Percentiles rank a stretch among this genome's conserved stretches.
Evolutionary conservation across 1,140 invertebrate genomes (phyloP).

Genomic region (Ceratosolen fusciceps): DNA sequence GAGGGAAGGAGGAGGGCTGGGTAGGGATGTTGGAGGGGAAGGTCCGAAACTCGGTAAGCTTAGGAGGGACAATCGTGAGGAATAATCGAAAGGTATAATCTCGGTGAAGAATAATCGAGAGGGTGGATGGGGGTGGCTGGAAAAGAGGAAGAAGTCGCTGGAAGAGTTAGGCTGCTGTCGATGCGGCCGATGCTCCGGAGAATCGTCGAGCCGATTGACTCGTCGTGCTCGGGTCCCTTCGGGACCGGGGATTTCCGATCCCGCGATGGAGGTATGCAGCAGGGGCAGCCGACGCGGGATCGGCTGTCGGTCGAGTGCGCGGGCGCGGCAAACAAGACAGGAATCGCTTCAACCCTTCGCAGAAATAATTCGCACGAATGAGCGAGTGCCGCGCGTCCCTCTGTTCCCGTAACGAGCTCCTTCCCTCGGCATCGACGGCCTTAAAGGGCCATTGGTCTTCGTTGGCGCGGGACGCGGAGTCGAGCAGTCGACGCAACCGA

Average conservation of each 20-base stretch:
- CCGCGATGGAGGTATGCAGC: slow-evolving; percentile 20
- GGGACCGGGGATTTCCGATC: neutral
- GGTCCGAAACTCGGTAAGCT: too few relatives aligned
- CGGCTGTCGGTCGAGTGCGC: neutral
- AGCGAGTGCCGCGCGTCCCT: neutral
- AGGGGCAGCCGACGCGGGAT: neutral
- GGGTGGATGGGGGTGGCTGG: neutral
- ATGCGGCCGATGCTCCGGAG: slow-evolving; percentile 28
- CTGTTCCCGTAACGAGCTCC: slow-evolving; percentile 37
- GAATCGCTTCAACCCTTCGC: slow-evolving; percentile 22
- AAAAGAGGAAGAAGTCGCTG: neutral
- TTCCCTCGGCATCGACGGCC: slow-evolving; percentile 3
- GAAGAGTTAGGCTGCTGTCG: slow-evolving; percentile 1
- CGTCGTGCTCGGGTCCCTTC: neutral
- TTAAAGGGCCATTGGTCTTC: slow-evolving; percentile 42
- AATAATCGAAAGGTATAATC: too few relatives aligned
- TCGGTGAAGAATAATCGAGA: neutral
- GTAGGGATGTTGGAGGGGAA: neutral
- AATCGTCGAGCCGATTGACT: slow-evolving; percentile 43
- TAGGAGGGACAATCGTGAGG: too few relatives aligned
- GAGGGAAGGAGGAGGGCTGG: neutral
- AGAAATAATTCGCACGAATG: slow-evolving; percentile 39
- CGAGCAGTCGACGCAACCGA: slow-evolving; percentile 21
- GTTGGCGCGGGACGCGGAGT: slow-evolving; percentile 5
- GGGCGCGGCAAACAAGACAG: slow-evolving; percentile 8